Percentiles rank a stretch among this genome's conserved stretches.
Evolutionary conservation across 2,113 vertebrate genomes (phyloP).

Genomic region (Todiramphus chloris): DNA sequence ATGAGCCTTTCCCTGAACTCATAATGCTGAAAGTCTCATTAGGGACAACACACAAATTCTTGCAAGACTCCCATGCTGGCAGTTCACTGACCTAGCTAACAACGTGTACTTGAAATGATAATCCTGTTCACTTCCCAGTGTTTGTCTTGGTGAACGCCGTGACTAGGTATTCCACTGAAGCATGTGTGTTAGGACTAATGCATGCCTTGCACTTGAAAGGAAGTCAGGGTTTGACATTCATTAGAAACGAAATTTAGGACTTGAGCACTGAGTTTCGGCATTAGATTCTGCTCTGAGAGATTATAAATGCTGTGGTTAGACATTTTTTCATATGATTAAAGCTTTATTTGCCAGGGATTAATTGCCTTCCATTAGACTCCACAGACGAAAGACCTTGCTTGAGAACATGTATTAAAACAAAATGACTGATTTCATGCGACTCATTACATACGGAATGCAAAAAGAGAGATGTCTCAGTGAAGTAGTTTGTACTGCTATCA

Average conservation of each 20-base stretch:
- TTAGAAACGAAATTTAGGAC: not conserved
- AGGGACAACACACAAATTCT: not conserved
- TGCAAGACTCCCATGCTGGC: not conserved
- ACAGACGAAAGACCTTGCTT: not conserved
- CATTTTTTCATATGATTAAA: conserved; percentile 39
- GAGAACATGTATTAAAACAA: not conserved
- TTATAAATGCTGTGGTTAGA: not conserved
- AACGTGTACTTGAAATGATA: not conserved
- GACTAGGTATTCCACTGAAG: not conserved
- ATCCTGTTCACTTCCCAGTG: not conserved
- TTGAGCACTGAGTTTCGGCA: not conserved
- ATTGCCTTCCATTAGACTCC: not conserved
- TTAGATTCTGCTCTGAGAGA: not conserved
- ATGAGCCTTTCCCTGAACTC: not conserved
- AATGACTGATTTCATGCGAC: not conserved
- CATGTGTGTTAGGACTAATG: not conserved
- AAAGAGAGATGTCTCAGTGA: not conserved
- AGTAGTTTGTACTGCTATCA: not conserved
- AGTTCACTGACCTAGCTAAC: not conserved
- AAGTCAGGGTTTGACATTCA: not conserved
- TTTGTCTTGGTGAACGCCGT: not conserved
- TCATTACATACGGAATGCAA: not conserved
- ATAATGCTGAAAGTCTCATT: not conserved
- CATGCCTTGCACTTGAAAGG: not conserved
- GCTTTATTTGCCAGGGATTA: not conserved